Conservation (phyloP, 2,113 vertebrate species). For the Rhabdornis inornatus region DNA sequence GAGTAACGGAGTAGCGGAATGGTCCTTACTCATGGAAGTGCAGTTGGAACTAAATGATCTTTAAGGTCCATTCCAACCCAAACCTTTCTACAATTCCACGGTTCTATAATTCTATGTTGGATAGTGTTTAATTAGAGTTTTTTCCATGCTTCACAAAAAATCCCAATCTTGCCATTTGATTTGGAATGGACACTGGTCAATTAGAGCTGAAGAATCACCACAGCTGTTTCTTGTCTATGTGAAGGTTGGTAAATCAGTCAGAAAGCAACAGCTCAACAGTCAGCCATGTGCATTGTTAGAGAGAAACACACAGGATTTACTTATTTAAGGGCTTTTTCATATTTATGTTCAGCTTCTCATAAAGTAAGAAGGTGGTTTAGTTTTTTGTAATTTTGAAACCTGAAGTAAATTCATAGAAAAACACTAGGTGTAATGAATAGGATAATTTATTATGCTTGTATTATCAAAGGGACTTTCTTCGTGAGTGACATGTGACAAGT, state of each 20-base stretch:
- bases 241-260: not conserved
- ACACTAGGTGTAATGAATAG: not conserved
- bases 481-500: not conserved
- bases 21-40: not conserved
- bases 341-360: not conserved
- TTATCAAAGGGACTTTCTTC: not conserved
- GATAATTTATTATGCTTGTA: not conserved
- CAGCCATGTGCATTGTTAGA: not conserved
- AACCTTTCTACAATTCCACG: not conserved
- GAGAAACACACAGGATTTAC: not conserved
- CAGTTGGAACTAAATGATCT: not conserved
- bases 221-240: not conserved
- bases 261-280: not conserved
- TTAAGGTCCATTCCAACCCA: not conserved
- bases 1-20: not conserved
- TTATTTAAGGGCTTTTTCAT: not conserved
- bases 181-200: not conserved
- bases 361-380: not conserved
- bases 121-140: not conserved
- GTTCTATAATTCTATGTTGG: not conserved
- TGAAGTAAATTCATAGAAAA: not conserved
- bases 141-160: not conserved
- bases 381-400: not conserved
- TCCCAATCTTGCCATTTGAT: fast-evolving
- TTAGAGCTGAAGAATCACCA: not conserved